phyloP scores from a whole-genome alignment of 2,797 vertebrate genomes.

The Falco rusticolus region DNA sequence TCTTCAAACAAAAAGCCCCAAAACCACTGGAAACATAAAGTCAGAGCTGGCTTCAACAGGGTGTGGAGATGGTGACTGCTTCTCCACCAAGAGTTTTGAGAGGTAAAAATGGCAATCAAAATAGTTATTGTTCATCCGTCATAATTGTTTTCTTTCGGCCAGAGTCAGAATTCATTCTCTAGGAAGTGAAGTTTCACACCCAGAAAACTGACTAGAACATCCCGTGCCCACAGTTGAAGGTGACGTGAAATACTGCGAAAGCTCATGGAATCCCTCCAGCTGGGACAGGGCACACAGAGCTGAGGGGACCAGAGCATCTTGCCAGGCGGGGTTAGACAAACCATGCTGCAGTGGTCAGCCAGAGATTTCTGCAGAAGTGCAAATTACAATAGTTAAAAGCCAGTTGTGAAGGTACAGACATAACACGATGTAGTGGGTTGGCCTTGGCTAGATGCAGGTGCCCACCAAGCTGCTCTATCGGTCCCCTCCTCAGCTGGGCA shows the following conservation, averaged over 20 bases:
- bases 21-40: background rate
- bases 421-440: background rate
- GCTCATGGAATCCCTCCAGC: fast-evolving
- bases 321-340: background rate
- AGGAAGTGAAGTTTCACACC: background rate
- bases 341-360: background rate
- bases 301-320: background rate
- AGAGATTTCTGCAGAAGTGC: background rate
- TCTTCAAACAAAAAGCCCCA: background rate
- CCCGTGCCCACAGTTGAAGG: background rate
- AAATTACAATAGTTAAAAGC: background rate
- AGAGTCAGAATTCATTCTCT: background rate
- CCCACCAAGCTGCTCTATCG: background rate
- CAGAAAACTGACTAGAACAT: background rate
- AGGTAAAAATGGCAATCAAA: background rate
- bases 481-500: background rate
- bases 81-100: background rate
- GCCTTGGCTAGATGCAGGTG: background rate
- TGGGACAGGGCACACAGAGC: no score
- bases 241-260: background rate
- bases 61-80: background rate
- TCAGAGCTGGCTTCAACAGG: background rate
- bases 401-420: background rate
- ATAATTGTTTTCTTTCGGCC: background rate
- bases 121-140: fast-evolving